Evolutionary conservation across 2,888 invertebrate species (phyloP).

Genomic region (Urechis unicinctus): DNA sequence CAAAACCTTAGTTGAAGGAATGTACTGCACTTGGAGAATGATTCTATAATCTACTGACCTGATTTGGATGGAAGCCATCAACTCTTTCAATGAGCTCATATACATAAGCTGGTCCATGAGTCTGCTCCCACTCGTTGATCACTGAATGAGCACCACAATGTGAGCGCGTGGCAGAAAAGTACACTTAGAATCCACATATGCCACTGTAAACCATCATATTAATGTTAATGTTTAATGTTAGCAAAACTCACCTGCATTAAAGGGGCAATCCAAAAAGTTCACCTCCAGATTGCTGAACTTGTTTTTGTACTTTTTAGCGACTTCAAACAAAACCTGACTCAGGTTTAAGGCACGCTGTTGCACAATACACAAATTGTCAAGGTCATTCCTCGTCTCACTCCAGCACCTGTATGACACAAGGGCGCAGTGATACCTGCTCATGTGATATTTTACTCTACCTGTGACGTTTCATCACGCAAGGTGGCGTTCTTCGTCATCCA

Average conservation of each 20-base stretch:
- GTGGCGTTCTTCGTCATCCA: slow-evolving; percentile 53
- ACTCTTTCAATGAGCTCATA: slow-evolving; percentile 44
- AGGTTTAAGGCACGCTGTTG: slow-evolving; percentile 30
- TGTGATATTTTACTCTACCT: slow-evolving; percentile 26
- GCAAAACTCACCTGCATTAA: slow-evolving; percentile 22
- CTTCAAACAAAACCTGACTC: slow-evolving; percentile 27
- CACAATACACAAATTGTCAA: too few species aligned
- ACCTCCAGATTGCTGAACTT: slow-evolving; percentile 24
- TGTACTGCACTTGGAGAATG: too few species aligned
- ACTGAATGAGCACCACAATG: too few species aligned
- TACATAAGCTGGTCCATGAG: slow-evolving; percentile 25
- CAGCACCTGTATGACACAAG: too few species aligned
- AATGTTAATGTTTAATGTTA: neutral
- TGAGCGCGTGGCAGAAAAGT: too few species aligned
- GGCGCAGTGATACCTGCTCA: too few species aligned
- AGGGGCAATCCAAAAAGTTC: slow-evolving; percentile 25
- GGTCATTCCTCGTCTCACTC: too few species aligned
- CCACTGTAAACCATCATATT: neutral
- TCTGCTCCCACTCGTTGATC: slow-evolving; percentile 29
- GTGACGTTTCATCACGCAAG: slow-evolving; percentile 46
- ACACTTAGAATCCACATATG: too few species aligned
- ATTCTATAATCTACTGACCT: too few species aligned
- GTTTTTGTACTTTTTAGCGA: slow-evolving; percentile 21
- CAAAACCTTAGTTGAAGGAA: too few species aligned
- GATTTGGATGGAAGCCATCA: slow-evolving; percentile 48